Conservation (phyloP, 2,797 vertebrate species). For the Pangasius mekongensis region DNA sequence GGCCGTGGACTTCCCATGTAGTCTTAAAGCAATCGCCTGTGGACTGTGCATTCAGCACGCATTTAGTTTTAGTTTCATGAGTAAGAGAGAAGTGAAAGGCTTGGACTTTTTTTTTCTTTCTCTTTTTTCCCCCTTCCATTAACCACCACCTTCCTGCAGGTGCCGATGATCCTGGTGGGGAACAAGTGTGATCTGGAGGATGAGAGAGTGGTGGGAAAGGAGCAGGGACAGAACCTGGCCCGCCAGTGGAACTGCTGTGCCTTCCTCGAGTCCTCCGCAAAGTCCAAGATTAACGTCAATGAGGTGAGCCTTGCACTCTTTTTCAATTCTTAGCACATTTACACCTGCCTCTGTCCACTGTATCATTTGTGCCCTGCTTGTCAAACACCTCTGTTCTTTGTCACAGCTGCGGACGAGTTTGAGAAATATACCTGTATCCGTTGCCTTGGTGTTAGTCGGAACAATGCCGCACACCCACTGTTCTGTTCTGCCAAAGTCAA, state of each 20-base stretch:
- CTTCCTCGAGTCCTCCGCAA: conserved; percentile 89
- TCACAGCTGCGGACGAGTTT: background rate
- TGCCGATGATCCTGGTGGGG: conserved; percentile 90
- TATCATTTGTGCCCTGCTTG: background rate
- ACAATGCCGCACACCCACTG: background rate
- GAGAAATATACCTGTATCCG: background rate
- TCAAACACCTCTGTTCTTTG: background rate
- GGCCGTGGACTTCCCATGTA: background rate
- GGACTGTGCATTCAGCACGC: too few species aligned
- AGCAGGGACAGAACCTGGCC: conserved; percentile 89
- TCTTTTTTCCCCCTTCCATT: background rate
- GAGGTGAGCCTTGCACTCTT: conserved; percentile 74
- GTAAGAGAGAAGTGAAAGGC: background rate
- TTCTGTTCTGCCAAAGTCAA: background rate
- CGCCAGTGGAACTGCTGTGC: conserved; percentile 90
- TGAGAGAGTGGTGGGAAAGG: conserved; percentile 89
- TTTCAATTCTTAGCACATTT: background rate
- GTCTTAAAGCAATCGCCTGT: background rate
- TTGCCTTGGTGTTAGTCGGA: background rate
- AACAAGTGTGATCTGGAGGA: conserved; percentile 92
- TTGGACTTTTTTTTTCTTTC: background rate
- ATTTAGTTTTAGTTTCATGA: background rate
- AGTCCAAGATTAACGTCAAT: conserved; percentile 91
- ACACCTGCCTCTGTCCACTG: background rate
- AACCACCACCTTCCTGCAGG: conserved; percentile 66